A percentile compares a stretch with the other conserved stretches of the same genome.
phyloP scores from a whole-genome alignment of 2,113 vertebrate genomes.

The Pteruthius melanotis region DNA sequence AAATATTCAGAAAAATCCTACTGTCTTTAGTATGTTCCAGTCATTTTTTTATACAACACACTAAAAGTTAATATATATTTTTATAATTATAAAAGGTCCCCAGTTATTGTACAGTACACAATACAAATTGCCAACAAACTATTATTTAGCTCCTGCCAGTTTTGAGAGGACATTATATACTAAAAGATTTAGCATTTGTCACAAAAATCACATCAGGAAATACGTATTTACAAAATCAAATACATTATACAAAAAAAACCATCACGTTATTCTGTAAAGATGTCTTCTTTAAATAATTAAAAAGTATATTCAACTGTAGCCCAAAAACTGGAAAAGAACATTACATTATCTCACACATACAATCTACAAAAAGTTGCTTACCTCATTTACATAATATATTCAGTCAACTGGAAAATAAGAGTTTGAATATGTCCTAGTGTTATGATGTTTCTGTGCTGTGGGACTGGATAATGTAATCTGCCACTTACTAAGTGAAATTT shows the following conservation, averaged over 20 bases:
- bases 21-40: conserved; percentile 88
- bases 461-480: conserved; percentile 79
- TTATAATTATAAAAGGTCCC: conserved; percentile 88
- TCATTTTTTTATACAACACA: conserved; percentile 88
- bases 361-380: conserved; percentile 84
- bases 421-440: conserved; percentile 77
- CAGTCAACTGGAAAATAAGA: conserved; percentile 79
- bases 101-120: conserved; percentile 86
- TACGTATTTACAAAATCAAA: conserved; percentile 89
- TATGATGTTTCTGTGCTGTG: conserved; percentile 79
- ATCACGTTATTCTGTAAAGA: conserved; percentile 85
- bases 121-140: conserved; percentile 86
- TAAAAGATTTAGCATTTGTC: conserved; percentile 88
- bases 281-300: conserved; percentile 86
- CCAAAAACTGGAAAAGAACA: conserved; percentile 86
- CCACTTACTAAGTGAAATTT: conserved; percentile 86
- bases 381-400: conserved; percentile 84
- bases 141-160: conserved; percentile 85
- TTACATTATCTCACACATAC: conserved; percentile 86
- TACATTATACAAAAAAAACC: conserved; percentile 85
- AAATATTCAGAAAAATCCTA: conserved; percentile 92
- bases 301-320: conserved; percentile 86
- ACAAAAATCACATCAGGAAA: conserved; percentile 89
- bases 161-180: conserved; percentile 85
- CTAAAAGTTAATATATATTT: conserved; percentile 89